Evolutionary conservation across 2,797 vertebrate genomes (phyloP).

Genomic region (Epinephelus malabaricus): DNA sequence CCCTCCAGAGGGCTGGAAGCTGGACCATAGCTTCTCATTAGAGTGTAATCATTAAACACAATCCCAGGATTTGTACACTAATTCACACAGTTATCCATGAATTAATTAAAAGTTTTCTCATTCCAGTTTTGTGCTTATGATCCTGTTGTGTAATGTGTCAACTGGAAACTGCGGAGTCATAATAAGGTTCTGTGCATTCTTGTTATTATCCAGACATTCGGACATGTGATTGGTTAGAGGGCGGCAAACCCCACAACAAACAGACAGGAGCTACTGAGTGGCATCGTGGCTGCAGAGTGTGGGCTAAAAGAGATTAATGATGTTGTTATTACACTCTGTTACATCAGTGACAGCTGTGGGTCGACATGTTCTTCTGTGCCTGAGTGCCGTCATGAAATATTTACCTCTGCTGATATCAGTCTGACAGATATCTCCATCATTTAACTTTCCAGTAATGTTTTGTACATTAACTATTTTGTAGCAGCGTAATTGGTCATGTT

Average conservation of each 20-base stretch:
- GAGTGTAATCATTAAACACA: conserved; percentile 53
- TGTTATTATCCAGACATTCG: not conserved
- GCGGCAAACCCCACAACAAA: not conserved
- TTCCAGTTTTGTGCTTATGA: conserved; percentile 27
- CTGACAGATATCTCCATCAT: conserved; percentile 5
- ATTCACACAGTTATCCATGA: conserved; percentile 26
- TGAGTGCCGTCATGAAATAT: conserved; percentile 47
- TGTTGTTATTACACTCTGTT: conserved; percentile 45
- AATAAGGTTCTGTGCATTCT: not conserved
- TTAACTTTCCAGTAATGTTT: not conserved
- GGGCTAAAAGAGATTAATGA: conserved; percentile 24
- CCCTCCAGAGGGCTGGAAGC: conserved; percentile 23
- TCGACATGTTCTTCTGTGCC: conserved; percentile 10
- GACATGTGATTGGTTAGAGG: not conserved
- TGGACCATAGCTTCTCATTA: conserved; percentile 53
- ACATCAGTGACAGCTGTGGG: conserved; percentile 52
- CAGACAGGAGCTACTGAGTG: not conserved
- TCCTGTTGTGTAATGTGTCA: not conserved
- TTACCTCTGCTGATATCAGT: conserved; percentile 21
- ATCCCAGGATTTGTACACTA: conserved; percentile 34
- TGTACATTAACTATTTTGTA: not conserved
- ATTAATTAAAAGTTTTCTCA: conserved; percentile 41
- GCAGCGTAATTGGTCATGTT: not conserved
- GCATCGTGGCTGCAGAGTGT: not conserved
- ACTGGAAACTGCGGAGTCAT: not conserved